Base-by-base conservation (phyloP, 2,888 invertebrate species). In the Archips xylosteana region DNA sequence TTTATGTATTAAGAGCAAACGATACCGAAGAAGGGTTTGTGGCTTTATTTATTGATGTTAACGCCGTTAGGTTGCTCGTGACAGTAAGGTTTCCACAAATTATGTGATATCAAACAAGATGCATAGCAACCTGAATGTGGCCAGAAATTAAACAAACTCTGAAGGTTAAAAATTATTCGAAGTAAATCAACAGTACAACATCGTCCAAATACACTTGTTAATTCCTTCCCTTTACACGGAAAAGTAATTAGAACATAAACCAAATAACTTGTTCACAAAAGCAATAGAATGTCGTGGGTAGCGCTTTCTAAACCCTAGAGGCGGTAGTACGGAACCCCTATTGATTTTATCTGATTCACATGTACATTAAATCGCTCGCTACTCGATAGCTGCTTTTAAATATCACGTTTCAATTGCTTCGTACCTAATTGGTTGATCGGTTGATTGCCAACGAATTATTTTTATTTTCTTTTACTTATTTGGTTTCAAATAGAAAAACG, bases 261-360 rank as follows among this genome's bases (percentile, higher is more conserved):
- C 23, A 54, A 54, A 23, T 54, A 8, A 3, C 23, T 15, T 3
- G 23, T 8, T 8, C 47, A n/a, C 63, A 63, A 63, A 63, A 63
- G 45, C 45, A 42, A 23, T 12, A 42, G 6, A 23, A 13, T 45
- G 62, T 62, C 12, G 15, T 10, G 9, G 39, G n/a, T 42, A n/a
- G 39, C 61, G 45, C 47, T 32, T 45, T 32, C 63, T 60, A 60
- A 36, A 60, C 63, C 47, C 39, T 47, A 63, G 63, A 23, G 63
- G 47, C 32, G 32, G 47, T 47, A 15, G n/a, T 63, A 63, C 47
- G 32, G 63, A 42, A 12, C 45, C 47, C 47, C 13, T 10, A 63
- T 63, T 32, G 63, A 47, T 64, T 34, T 9, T 49, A 64, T 64
- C 64, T 49, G 49, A 64, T 49, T 64, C 49, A 49, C 47, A 64